phyloP scores from a whole-genome alignment of 2,797 vertebrate species.

The Aythya fuligula region DNA sequence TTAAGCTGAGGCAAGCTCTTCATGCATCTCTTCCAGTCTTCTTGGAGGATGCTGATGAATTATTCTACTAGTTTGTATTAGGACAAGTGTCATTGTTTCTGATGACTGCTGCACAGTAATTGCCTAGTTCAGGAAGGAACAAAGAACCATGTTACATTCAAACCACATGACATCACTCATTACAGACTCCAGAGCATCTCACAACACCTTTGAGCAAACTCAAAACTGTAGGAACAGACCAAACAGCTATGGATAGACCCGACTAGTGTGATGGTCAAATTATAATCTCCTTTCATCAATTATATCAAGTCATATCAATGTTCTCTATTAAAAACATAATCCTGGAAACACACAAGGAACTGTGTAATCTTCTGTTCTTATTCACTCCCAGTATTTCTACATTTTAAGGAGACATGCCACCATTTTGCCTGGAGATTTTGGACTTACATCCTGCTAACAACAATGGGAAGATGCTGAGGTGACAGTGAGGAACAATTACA shows the following conservation, averaged over 20 bases:
- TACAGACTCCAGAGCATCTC: not conserved
- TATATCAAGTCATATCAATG: not conserved
- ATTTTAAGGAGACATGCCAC: not conserved
- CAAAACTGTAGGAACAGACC: not conserved
- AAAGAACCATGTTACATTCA: not conserved
- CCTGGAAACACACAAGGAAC: not conserved
- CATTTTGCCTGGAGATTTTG: not conserved
- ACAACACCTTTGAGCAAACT: not conserved
- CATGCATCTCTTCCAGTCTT: not conserved
- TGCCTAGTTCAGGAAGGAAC: not conserved
- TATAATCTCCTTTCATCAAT: not conserved
- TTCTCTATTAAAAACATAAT: not conserved
- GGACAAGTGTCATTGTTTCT: not conserved
- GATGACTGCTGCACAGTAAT: not conserved
- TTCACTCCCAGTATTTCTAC: not conserved
- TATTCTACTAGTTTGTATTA: not conserved
- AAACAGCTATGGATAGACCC: not conserved
- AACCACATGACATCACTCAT: fast-evolving
- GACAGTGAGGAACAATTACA: not conserved
- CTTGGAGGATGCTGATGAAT: not conserved
- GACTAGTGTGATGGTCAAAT: not conserved
- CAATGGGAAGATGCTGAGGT: not conserved
- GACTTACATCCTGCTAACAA: not conserved
- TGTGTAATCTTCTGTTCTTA: not conserved
- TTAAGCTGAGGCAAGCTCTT: not conserved